Base-by-base conservation (phyloP, 2,888 invertebrate genomes). In the Byasa hedistus region DNA sequence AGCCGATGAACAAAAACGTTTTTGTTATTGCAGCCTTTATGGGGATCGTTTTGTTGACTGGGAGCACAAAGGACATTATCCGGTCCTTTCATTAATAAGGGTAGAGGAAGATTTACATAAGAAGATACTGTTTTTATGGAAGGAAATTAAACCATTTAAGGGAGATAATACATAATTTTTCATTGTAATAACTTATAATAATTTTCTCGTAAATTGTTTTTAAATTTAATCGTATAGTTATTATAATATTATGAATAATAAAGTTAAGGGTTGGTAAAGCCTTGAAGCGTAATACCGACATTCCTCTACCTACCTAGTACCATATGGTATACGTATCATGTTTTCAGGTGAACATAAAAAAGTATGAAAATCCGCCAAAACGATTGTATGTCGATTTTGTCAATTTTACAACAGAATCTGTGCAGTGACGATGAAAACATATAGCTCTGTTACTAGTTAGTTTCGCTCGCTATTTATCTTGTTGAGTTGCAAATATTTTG, bases 21-120 rank as follows among this genome's bases (percentile, higher is more conserved):
- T 66, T 62, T 66, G 66, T 57, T 61, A 54, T 61, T 44, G 57
- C 17, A 61, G 61, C 62, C 52, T 61, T 58, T 61, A 55, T 32
- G 22, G 54, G 10, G 54, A 61, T 39, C 44, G 61, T 62, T 62
- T 54, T 48, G 56, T 23, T 65, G 61, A 23, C 66, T 39, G 54
- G 21, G 57, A 52, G 24, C 21, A 57, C 19, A 54, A 57, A 36
- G 21, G 57, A 52, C 17, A 61, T 27, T 54, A 27, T 57, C 27
- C 57, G 17, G 19, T 32, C 57, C 32, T 57, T 27, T 57, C 24
- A 24, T 65, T 60, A 52, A 24, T 24, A 57, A 65, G 23, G n/a
- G 57, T 55, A 27, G 52, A 39, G 57, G 12, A 12, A 22, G 63
- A 55, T 59, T 63, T 66, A 51, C 36, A 63, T 55, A 55, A 51